phyloP scores from a whole-genome alignment of 1,140 invertebrate genomes.

The Atopsyche davidsoni region DNA sequence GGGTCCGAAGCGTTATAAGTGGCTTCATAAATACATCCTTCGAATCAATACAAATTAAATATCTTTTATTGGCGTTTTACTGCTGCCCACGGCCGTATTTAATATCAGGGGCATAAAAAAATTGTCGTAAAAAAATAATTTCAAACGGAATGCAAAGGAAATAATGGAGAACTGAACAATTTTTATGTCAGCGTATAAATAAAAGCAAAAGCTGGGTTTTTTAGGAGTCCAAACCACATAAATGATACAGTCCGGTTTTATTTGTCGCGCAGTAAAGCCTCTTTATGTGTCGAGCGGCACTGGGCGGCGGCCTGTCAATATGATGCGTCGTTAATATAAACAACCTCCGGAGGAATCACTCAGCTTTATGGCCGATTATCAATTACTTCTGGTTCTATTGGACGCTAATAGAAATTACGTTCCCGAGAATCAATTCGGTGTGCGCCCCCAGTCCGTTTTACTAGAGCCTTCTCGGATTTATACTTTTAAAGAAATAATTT shows the following conservation, averaged over 20 bases:
- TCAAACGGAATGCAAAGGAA: background rate
- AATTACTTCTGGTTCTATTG: too few species aligned
- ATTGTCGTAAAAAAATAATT: background rate
- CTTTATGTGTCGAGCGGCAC: too few species aligned
- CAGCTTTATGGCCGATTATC: too few species aligned
- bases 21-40: constrained; percentile 1
- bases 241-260: background rate
- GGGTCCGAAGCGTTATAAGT: background rate
- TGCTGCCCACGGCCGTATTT: background rate
- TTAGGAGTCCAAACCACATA: background rate
- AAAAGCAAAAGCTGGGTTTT: background rate
- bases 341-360: constrained; percentile 1
- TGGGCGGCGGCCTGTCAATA: too few species aligned
- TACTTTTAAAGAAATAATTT: too few species aligned
- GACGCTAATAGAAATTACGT: too few species aligned
- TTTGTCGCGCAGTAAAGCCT: too few species aligned
- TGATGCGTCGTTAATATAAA: too few species aligned
- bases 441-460: too few species aligned
- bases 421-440: constrained; percentile 19
- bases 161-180: background rate
- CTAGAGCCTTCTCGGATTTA: too few species aligned
- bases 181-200: background rate
- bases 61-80: constrained; percentile 1
- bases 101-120: background rate
- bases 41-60: constrained; percentile 3